Evolutionary conservation across 2,888 invertebrate species (phyloP), one percentile per base, ranked within the genome.

Genomic region (Pristionchus fissidentatus): DNA sequence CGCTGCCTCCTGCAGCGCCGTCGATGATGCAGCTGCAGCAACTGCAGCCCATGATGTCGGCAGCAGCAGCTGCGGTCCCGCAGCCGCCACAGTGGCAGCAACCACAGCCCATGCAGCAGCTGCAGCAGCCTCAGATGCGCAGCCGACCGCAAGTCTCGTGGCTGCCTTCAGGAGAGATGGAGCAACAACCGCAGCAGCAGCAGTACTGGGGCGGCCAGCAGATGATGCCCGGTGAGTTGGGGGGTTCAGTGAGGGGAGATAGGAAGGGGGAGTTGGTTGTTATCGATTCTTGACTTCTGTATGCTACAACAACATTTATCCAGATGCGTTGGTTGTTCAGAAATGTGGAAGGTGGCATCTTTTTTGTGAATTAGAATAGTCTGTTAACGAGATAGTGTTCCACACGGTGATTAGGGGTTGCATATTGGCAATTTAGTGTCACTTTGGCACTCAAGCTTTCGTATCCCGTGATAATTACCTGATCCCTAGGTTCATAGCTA

Each of bases 81-180:
- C 46, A 49, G 83, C 84, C 22, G 78, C 41, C 62, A 38, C 29
- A 57, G 62, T 41, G 19, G 70, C 83, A 83, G 38, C 41, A 10
- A 29, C 83, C 49, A 49, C 83, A 83, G 38, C 83, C 49, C 38
- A 70, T 55, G 55, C 77, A 83, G 35, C 77, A 57, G 77, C 22
- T 62, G 62, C 62, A 26, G 62, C 29, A 19, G 62, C n/a, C 62
- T 10, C 22, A 26, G 10, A n/a, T 19, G 77, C 52, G 3, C 77
- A 15, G 35, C 79, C 80, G n/a, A 0, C 80, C 80, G 13, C 80
- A 80, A 5, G 80, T 80, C 43, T 62, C 80, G 52, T 80, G 80
- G 80, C 80, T 80, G 46, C 82, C 82, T 2, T 35, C 22, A 15
- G n/a, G 52, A 2, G 82, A 41, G 38, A 38, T 78, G 55, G 41